These are phyloP conservation scores for Allygus modestus DNA, from an alignment of 2,888 invertebrate genomes.

Conservation along the genomic window DNA sequence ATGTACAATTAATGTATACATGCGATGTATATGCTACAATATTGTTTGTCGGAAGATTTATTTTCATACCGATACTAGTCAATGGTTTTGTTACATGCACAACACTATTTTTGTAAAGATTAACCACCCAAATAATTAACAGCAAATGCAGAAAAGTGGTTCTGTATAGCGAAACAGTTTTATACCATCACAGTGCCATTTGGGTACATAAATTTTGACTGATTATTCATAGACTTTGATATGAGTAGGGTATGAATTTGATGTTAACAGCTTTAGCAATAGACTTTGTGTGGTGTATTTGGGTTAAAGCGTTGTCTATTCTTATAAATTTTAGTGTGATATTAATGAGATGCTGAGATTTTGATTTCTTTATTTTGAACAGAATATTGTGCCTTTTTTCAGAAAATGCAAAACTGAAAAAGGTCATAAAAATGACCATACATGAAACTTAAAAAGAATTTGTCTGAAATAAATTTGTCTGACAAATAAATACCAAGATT, in stretches of 20 bases:
- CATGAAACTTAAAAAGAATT: too few relatives aligned
- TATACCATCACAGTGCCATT: slow-evolving; percentile 32
- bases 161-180: neutral
- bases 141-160: neutral
- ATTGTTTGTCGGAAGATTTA: slow-evolving; percentile 42
- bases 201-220: neutral
- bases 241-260: slow-evolving; percentile 25
- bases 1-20: slow-evolving; percentile 16
- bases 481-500: too few relatives aligned
- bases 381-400: neutral
- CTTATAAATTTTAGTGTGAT: too few relatives aligned
- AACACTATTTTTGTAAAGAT: slow-evolving; percentile 53
- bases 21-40: neutral
- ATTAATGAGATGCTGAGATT: neutral
- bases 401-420: neutral
- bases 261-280: slow-evolving; percentile 25
- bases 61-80: slow-evolving; percentile 53
- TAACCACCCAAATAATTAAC: neutral
- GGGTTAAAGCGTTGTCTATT: neutral
- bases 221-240: slow-evolving; percentile 36
- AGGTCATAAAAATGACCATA: too few relatives aligned
- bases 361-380: neutral
- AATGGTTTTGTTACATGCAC: slow-evolving; percentile 55
- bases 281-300: neutral
- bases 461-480: too few relatives aligned